A percentile compares a stretch with the other conserved stretches of the same genome.
Evolutionary conservation across 2,113 vertebrate species (phyloP).

Genomic region (Ptyas mucosa): DNA sequence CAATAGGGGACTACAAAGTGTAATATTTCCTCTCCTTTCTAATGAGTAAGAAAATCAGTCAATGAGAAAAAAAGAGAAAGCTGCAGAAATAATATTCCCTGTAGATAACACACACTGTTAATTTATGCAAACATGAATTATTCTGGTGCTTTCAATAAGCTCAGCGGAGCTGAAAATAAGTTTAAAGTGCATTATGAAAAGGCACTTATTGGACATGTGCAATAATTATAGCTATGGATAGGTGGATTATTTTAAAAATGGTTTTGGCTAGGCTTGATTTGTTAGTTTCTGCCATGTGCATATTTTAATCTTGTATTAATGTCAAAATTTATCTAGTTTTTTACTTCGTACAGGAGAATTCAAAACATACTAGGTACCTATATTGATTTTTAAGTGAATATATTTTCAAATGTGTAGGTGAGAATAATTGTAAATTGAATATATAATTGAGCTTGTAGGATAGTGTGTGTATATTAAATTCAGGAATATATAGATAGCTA

Average conservation of each 20-base stretch:
- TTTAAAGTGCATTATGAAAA: not conserved
- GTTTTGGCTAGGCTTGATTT: not conserved
- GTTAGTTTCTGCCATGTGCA: not conserved
- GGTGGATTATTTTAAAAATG: conserved; percentile 13
- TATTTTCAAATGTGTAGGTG: not conserved
- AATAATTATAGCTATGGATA: conserved; percentile 13
- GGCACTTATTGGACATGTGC: not conserved
- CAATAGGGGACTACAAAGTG: not conserved
- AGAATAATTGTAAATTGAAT: not conserved
- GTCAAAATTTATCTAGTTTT: not conserved
- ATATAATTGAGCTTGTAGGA: not conserved
- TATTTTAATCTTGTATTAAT: not conserved
- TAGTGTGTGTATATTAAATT: not conserved
- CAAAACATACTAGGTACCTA: not conserved
- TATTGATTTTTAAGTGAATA: not conserved
- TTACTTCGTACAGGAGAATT: not conserved
- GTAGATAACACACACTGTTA: not conserved
- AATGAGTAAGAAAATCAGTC: not conserved
- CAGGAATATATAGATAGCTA: not conserved
- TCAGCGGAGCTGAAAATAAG: not conserved
- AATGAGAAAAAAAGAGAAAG: not conserved
- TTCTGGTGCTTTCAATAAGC: not conserved
- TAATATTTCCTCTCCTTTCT: not conserved
- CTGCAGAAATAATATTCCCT: not conserved
- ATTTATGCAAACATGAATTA: not conserved